Evolutionary conservation across 2,113 vertebrate genomes (phyloP), one percentile per base, ranked within the genome.

Genomic region (Eonycteris spelaea): DNA sequence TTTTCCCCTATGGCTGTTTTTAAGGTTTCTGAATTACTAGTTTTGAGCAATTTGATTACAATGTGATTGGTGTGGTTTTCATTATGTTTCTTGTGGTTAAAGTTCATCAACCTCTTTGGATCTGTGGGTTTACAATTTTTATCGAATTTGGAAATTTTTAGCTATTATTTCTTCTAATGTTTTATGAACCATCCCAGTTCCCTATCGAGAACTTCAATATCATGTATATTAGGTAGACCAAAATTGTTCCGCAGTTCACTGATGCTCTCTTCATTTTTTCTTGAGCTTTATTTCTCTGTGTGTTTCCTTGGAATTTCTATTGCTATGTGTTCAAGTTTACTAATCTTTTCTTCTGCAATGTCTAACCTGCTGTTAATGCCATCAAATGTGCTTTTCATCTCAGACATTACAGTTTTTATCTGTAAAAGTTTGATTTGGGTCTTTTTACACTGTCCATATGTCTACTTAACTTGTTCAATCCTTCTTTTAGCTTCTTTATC

Each of bases 81-180:
- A 51, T 30, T 65, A 48, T 68, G 21, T 88, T 91, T 94, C 53
- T 65, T 74, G 7, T 48, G 16, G 40, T 40, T 88, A 10, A 12
- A 78, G 35, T 68, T 85, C 2, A 1, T 67, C 51, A 24, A 65
- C n/a, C 1, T 79, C 79, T 24, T 55, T 86, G 26, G 6, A 59
- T 90, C 67, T 63, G 7, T 38, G 24, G 40, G 79, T 70, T 74
- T 59, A 74, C 15, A 59, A 18, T 89, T 85, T 88, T 73, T 43
- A 94, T 75, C 18, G 80, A 89, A 65, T 59, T 77, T 86, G n/a
- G 71, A 91, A 85, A 4, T 26, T 93, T 84, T 85, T 53, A 86
- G n/a, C 16, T 18, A 73, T 68, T 53, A 67, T 78, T 93, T 84
- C 33, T 71, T 90, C 7, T 77, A 45, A 57, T 94, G 51, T 53